Percentiles rank a stretch among this genome's conserved stretches.
phyloP scores from a whole-genome alignment of 2,888 invertebrate genomes.

The Syrphus vitripennis region DNA sequence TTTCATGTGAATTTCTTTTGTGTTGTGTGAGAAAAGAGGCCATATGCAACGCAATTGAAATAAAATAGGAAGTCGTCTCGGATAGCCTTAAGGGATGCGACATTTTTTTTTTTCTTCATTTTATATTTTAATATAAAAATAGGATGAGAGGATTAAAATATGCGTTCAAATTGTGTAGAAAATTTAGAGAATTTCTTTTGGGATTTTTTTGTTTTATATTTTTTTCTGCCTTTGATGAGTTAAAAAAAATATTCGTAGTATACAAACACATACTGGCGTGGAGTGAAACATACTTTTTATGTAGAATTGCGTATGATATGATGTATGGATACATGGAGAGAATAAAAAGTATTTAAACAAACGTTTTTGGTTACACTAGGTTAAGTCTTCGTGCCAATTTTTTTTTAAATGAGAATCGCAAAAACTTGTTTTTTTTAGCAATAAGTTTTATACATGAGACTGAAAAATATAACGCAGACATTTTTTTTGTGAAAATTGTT shows the following conservation, averaged over 20 bases:
- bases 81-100: constrained; percentile 53
- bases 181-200: background rate
- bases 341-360: too few relatives aligned
- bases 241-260: background rate
- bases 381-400: too few relatives aligned
- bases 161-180: constrained; percentile 25
- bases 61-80: constrained; percentile 67
- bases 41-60: constrained; percentile 60
- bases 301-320: too few relatives aligned
- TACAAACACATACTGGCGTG: too few relatives aligned
- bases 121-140: background rate
- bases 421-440: too few relatives aligned
- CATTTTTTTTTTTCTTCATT: constrained; percentile 12
- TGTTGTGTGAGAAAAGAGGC: constrained; percentile 46
- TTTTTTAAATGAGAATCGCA: too few relatives aligned
- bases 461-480: too few relatives aligned
- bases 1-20: constrained; percentile 64
- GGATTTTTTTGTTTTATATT: background rate
- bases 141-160: background rate
- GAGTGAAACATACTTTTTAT: too few relatives aligned
- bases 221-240: background rate
- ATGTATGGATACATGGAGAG: too few relatives aligned
- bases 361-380: too few relatives aligned
- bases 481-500: too few relatives aligned
- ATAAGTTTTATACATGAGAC: too few relatives aligned